Percentiles rank a stretch among this genome's conserved stretches.
Conservation (phyloP, 2,113 vertebrate species). For the Mola mola region DNA sequence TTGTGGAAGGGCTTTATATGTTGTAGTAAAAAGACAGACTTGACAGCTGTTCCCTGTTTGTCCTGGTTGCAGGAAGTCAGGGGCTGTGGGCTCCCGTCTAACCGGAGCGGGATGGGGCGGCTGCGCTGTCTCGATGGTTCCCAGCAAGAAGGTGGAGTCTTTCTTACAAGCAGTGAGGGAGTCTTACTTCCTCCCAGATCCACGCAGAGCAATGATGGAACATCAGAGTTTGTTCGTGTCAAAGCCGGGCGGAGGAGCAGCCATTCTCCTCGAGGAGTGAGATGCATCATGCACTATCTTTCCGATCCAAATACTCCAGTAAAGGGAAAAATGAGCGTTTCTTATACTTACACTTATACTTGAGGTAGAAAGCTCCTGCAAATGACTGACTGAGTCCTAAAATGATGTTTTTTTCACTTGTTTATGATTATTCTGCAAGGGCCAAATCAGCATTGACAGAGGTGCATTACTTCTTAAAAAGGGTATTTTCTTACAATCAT, state of each 20-base stretch:
- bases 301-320: neutral
- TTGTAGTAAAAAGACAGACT: too few relatives aligned
- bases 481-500: constrained; percentile 9
- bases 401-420: neutral
- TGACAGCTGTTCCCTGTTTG: constrained; percentile 59
- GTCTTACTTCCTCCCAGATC: constrained; percentile 84
- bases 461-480: neutral
- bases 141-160: constrained; percentile 82
- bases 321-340: neutral
- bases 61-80: constrained; percentile 84
- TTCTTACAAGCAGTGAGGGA: constrained; percentile 88
- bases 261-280: constrained; percentile 86
- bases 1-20: too few relatives aligned
- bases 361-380: neutral
- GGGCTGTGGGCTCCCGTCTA: constrained; percentile 92
- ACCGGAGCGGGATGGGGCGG: constrained; percentile 99
- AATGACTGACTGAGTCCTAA: neutral
- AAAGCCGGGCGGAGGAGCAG: constrained; percentile 91
- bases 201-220: constrained; percentile 72
- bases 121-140: constrained; percentile 95
- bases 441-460: neutral
- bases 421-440: constrained; percentile 11
- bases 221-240: constrained; percentile 90
- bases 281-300: neutral
- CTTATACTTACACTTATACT: neutral